Base-by-base conservation (phyloP, 30 jellyfish, hydroid and myxozoan species). In the Aurelia aurita complex sp. Pacific region DNA sequence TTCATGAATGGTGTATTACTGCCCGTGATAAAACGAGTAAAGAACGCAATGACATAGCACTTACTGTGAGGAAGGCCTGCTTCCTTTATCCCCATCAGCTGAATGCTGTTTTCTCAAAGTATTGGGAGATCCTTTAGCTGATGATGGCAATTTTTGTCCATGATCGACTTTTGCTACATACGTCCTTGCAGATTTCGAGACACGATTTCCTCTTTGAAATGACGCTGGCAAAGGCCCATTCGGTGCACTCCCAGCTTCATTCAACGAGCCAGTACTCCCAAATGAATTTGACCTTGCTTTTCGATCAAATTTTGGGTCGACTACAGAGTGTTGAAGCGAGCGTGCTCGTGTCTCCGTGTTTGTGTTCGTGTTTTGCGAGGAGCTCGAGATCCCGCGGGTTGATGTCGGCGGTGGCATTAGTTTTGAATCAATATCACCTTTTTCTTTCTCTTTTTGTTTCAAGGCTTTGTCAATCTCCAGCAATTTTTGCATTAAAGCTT, bases 401-500 rank as follows among this genome's bases (percentile, higher is more conserved):
- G 68, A 38, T 42, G 94, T 40, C 53, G 98, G 98, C 0, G 98
- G 98, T 51, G 98, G 98, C 98, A 87, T 87, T n/a, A 68, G 86
- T 62, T 88, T 88, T 33, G 74, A 32, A 70, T 94, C 97, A 1
- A 83, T 14, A 3, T 80, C 97, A 43, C 38, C 68, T 15, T 75
- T 81, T 2, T 88, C 84, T 50, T 76, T 86, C 62, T 83, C 92
- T 63, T 83, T 66, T 46, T 83, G 74, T 78, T 82, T 92, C 38
- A 92, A 66, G 12, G 98, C 77, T 61, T 86, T 86, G 68, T 92
- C 98, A 51, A 92, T 73, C 40, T 92, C 98, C 87, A 85, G 52
- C 18, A 92, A 86, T 76, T 92, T 92, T 74, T 92, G 90, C 80
- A 92, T 43, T 66, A 86, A 70, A 7, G 96, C 96, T 63, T 77